These are phyloP conservation scores for Echinometra lucunter DNA, from an alignment of 53 echinoderm and acorn worm species.

Conservation along the genomic window DNA sequence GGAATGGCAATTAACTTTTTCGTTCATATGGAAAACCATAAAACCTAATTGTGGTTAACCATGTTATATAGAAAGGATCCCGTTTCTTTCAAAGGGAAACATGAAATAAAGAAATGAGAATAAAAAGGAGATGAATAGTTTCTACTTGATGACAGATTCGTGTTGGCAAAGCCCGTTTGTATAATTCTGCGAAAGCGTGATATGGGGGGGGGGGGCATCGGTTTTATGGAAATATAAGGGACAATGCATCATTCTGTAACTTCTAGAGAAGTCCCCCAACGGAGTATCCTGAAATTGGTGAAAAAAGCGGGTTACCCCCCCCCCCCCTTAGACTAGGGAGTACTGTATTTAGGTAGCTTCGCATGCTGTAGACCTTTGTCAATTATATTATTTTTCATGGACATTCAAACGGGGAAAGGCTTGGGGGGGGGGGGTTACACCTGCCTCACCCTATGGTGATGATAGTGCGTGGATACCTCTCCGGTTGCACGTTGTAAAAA, in stretches of 20 bases:
- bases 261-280: not conserved
- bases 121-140: not conserved
- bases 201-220: no score
- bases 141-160: not conserved
- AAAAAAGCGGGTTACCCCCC: no score
- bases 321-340: no score
- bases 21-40: not conserved
- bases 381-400: no score
- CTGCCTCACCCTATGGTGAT: not conserved
- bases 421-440: no score
- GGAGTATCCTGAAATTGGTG: not conserved
- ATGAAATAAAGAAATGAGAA: not conserved
- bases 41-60: not conserved
- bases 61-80: not conserved
- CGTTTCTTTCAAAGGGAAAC: not conserved
- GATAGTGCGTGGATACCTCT: not conserved
- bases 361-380: no score
- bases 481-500: not conserved
- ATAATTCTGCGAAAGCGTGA: no score
- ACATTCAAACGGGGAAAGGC: no score
- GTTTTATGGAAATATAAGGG: no score
- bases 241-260: no score
- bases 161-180: not conserved
- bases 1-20: not conserved
- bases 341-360: no score